phyloP scores from a whole-genome alignment of 2,113 vertebrate genomes.

The Apteryx mantelli region DNA sequence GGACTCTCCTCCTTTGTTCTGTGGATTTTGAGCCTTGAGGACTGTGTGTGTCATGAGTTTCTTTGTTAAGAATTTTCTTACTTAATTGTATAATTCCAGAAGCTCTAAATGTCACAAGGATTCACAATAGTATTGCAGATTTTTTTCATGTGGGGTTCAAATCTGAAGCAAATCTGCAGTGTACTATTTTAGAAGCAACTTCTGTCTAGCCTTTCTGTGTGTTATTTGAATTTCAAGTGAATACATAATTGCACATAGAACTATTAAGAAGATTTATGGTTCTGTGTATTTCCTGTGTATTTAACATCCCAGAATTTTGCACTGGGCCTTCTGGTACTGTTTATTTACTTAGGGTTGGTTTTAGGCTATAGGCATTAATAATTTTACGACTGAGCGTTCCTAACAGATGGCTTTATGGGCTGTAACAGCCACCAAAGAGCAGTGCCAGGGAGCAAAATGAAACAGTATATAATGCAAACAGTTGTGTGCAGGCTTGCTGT shows the following conservation, averaged over 20 bases:
- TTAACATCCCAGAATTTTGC: slow-evolving; percentile 47
- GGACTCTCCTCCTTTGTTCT: neutral
- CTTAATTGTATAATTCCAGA: neutral
- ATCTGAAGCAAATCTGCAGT: neutral
- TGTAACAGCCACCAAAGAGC: slow-evolving; percentile 57
- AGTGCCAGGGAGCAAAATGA: slow-evolving; percentile 46
- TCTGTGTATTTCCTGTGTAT: slow-evolving; percentile 39
- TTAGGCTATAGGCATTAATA: slow-evolving; percentile 62
- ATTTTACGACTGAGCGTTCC: slow-evolving; percentile 54
- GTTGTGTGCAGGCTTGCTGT: slow-evolving; percentile 41
- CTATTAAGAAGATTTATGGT: slow-evolving; percentile 54
- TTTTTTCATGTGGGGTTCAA: neutral
- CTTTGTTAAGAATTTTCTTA: neutral
- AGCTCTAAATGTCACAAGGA: neutral
- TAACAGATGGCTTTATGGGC: slow-evolving; percentile 67
- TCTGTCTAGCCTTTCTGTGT: neutral
- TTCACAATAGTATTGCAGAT: neutral
- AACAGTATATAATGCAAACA: slow-evolving; percentile 55
- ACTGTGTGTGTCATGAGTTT: neutral
- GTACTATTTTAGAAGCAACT: neutral
- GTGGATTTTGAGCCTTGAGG: neutral
- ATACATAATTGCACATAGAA: slow-evolving; percentile 28
- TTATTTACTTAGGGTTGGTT: slow-evolving; percentile 66
- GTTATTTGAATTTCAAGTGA: slow-evolving; percentile 34
- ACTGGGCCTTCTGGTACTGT: slow-evolving; percentile 61